phyloP scores from a whole-genome alignment of 2,113 vertebrate species.

The Callospermophilus lateralis region DNA sequence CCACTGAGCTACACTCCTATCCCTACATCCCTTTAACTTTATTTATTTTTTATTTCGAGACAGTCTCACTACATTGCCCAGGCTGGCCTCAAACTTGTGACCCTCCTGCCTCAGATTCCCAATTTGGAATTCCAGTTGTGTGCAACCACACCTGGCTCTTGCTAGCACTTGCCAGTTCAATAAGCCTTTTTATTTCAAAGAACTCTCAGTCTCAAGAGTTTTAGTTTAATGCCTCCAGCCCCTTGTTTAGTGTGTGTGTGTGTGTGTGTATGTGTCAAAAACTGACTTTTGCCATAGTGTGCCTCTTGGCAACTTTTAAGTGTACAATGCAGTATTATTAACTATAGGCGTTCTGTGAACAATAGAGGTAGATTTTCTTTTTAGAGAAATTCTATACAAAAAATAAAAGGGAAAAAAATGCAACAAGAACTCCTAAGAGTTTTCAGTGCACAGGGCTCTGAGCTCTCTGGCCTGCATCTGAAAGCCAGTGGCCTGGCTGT shows the following conservation, averaged over 20 bases:
- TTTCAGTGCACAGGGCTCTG: not conserved
- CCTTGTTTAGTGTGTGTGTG: not conserved
- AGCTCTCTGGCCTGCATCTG: not conserved
- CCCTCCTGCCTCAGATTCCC: too few species aligned
- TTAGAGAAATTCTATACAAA: not conserved
- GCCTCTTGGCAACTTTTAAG: not conserved
- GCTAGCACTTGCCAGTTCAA: not conserved
- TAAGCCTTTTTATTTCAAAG: not conserved
- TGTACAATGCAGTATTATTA: not conserved
- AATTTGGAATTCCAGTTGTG: too few species aligned
- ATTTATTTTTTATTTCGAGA: too few species aligned
- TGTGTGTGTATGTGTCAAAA: not conserved
- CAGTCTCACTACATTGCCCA: too few species aligned
- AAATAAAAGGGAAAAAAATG: not conserved
- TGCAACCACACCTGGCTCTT: too few species aligned
- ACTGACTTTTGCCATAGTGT: not conserved
- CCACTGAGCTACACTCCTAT: too few species aligned
- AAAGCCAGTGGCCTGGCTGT: not conserved
- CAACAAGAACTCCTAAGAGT: not conserved
- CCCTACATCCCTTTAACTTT: too few species aligned
- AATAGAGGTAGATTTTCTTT: not conserved
- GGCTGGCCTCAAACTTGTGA: too few species aligned
- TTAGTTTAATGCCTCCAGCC: not conserved
- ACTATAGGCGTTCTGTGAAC: not conserved
- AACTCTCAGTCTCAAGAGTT: not conserved